A percentile compares a stretch with the other conserved stretches of the same genome.
These are phyloP conservation scores for Euwallacea similis DNA, from an alignment of 1,140 invertebrate genomes.

Conservation along the genomic window DNA sequence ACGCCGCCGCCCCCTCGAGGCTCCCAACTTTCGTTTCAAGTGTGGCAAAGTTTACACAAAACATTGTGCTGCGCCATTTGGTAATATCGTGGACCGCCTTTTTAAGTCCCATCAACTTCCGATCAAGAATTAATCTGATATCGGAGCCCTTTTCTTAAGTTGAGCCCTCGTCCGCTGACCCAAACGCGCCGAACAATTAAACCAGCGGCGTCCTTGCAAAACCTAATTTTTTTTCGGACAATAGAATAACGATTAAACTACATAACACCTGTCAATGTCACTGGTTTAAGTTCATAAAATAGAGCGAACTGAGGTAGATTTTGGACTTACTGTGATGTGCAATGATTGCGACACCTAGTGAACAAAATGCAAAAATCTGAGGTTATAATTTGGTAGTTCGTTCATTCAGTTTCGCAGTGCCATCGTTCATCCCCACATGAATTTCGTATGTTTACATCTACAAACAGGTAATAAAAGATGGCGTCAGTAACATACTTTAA, in stretches of 20 bases:
- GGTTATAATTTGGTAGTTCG: too few species aligned
- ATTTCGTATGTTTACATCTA: too few species aligned
- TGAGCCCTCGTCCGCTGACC: constrained; percentile 9
- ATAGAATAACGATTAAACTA: too few species aligned
- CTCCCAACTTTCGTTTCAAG: background rate
- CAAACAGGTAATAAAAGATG: too few species aligned
- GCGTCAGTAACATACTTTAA: too few species aligned
- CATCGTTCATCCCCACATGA: too few species aligned
- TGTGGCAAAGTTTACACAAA: constrained; percentile 11
- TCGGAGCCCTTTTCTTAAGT: constrained; percentile 26
- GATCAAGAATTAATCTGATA: constrained; percentile 34
- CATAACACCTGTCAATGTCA: too few species aligned
- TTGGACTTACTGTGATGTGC: too few species aligned
- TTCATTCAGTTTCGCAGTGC: too few species aligned
- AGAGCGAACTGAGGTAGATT: background rate
- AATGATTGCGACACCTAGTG: too few species aligned
- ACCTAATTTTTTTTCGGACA: background rate
- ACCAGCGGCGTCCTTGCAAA: background rate
- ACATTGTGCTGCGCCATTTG: constrained; percentile 9
- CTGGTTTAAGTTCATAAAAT: background rate
- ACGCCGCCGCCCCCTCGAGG: background rate
- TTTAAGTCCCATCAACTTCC: constrained; percentile 29
- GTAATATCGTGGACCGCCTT: constrained; percentile 4
- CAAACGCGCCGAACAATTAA: constrained; percentile 9
- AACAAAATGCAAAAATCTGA: too few species aligned